Conservation (phyloP, 2,113 vertebrate species). For the Solenodon paradoxus region DNA sequence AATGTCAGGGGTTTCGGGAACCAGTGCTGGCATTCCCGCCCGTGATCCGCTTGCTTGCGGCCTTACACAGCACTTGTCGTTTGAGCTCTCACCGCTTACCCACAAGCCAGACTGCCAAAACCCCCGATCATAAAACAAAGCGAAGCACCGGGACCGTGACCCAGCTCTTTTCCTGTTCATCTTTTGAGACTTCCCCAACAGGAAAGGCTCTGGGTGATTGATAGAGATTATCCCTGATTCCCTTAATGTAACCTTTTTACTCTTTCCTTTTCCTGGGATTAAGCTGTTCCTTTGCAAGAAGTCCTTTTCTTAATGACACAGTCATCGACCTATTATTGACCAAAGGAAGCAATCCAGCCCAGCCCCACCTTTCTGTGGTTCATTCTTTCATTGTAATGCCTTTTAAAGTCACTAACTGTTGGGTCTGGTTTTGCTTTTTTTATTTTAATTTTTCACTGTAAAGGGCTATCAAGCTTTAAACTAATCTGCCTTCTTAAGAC, state of each 20-base stretch:
- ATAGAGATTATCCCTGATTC: slow-evolving; percentile 73
- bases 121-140: slow-evolving; percentile 60
- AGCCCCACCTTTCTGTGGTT: slow-evolving; percentile 53
- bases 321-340: slow-evolving; percentile 57
- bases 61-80: neutral
- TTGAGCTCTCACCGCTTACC: slow-evolving; percentile 23
- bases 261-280: slow-evolving; percentile 74
- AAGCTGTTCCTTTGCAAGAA: slow-evolving; percentile 71
- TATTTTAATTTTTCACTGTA: slow-evolving; percentile 31
- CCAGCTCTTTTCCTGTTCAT: slow-evolving; percentile 66
- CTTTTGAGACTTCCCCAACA: slow-evolving; percentile 67
- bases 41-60: neutral
- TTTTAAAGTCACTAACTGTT: neutral
- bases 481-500: slow-evolving; percentile 28
- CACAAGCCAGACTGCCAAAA: slow-evolving; percentile 33
- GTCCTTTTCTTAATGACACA: slow-evolving; percentile 64
- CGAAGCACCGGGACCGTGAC: slow-evolving; percentile 54
- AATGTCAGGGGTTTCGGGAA: neutral
- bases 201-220: slow-evolving; percentile 69
- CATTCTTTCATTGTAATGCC: slow-evolving; percentile 21
- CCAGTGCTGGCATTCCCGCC: neutral
- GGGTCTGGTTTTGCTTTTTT: neutral
- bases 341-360: slow-evolving; percentile 55
- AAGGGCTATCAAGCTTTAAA: slow-evolving; percentile 6
- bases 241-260: slow-evolving; percentile 71